These are phyloP conservation scores for Megathymus violae DNA, from an alignment of 1,140 invertebrate species.

Conservation along the genomic window DNA sequence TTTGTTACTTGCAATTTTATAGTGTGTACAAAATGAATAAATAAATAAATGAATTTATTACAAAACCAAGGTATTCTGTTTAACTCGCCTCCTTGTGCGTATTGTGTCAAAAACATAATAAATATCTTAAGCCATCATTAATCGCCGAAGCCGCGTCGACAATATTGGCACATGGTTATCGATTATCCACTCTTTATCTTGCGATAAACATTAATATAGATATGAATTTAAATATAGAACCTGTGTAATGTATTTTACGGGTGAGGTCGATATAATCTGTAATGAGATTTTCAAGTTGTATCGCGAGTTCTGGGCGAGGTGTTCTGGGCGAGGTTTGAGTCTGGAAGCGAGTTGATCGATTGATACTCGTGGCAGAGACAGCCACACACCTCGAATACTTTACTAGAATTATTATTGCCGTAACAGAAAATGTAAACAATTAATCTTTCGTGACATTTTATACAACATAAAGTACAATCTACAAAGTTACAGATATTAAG, in stretches of 20 bases:
- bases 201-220: conserved; percentile 13
- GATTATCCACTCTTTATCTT: conserved; percentile 10
- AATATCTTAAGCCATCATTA: conserved; percentile 10
- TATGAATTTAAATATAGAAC: conserved; percentile 3
- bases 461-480: not conserved
- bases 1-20: no score
- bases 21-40: no score
- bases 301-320: conserved; percentile 1
- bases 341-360: no score
- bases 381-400: conserved; percentile 1
- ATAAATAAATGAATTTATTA: no score
- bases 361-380: conserved; percentile 14
- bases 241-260: conserved; percentile 11
- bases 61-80: not conserved
- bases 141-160: conserved; percentile 4
- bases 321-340: no score
- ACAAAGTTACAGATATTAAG: not conserved
- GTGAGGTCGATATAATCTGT: conserved; percentile 13
- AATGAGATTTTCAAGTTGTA: conserved; percentile 23
- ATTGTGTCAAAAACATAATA: conserved; percentile 11
- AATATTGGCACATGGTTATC: conserved; percentile 19
- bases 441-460: conserved; percentile 6
- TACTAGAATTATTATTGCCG: not conserved
- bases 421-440: conserved; percentile 8
- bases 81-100: not conserved